Percentiles rank a stretch among this genome's conserved stretches.
Evolutionary conservation across 2,113 vertebrate species (phyloP).

Genomic region (Neopipo cinnamomea): DNA sequence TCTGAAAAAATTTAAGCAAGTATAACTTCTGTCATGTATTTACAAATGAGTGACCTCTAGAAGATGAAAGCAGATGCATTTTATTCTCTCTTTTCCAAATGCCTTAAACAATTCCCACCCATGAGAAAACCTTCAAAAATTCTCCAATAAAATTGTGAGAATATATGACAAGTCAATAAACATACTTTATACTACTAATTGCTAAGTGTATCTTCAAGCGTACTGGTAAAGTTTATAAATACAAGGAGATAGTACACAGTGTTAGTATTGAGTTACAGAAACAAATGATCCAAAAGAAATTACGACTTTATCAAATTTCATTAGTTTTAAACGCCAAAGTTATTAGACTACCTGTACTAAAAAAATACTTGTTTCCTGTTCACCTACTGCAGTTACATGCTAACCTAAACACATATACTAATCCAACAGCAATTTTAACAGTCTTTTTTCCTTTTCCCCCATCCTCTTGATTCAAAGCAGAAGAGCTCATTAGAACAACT

Average conservation of each 20-base stretch:
- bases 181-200: background rate
- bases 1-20: background rate
- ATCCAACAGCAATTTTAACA: slow-evolving; percentile 8
- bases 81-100: background rate
- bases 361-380: background rate
- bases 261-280: background rate
- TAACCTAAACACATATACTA: background rate
- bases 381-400: background rate
- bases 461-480: slow-evolving; percentile 53
- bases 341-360: background rate
- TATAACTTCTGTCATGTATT: background rate
- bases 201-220: background rate
- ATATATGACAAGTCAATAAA: background rate
- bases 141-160: background rate
- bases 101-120: background rate
- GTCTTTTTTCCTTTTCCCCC: background rate
- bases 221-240: background rate
- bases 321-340: background rate
- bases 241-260: background rate
- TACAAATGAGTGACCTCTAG: background rate
- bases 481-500: slow-evolving; percentile 50
- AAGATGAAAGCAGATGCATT: background rate
- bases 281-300: background rate
- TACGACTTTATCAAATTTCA: background rate
- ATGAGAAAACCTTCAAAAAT: background rate